Base-by-base conservation (phyloP, 2,888 invertebrate species). In the Leucania comma region DNA sequence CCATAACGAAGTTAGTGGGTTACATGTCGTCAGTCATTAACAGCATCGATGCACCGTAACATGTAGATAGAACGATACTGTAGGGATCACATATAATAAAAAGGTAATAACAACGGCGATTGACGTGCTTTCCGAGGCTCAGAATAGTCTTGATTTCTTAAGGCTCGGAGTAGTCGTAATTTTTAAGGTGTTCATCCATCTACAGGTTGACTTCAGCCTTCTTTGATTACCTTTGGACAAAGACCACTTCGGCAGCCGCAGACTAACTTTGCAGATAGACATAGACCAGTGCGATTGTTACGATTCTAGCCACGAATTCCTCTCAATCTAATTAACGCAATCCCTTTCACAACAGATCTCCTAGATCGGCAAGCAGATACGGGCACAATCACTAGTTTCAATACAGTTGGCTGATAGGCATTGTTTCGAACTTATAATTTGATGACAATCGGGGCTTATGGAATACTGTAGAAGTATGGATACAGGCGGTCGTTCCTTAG, bases 341-440 rank as follows among this genome's bases (percentile, higher is more conserved):
- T 61, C 71, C 76, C 71, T 71, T 80, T 62, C 70, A 58, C 58
- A n/a, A 66, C 59, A 69, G 66, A 76, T 80, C 54, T 72, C 62
- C 73, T 61, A 73, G 85, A 83, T 83, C 71, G 80, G 80, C 22
- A 17, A 51, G 38, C 66, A 67, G 83, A 83, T 85, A 84, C 24
- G 65, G 29, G 70, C 35, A 73, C 80, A 75, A 77, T 82, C 73
- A 82, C 77, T 72, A 80, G 85, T 82, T 82, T 63, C 85, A 80
- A 76, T 83, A 84, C 84, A 58, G 61, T 84, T 69, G 71, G 38
- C 53, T 53, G 69, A 64, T 74, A 60, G 64, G 59, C 38, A 66
- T 78, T 81, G 79, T 84, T 78, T 46, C 29, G 12, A 85, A 84
- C 78, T 84, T 85, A 79, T 83, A 84, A 84, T 84, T 84, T 84